Evolutionary conservation across 2,113 vertebrate species (phyloP), one percentile per base, ranked within the genome.

Genomic region (Planiliza haematocheilus): DNA sequence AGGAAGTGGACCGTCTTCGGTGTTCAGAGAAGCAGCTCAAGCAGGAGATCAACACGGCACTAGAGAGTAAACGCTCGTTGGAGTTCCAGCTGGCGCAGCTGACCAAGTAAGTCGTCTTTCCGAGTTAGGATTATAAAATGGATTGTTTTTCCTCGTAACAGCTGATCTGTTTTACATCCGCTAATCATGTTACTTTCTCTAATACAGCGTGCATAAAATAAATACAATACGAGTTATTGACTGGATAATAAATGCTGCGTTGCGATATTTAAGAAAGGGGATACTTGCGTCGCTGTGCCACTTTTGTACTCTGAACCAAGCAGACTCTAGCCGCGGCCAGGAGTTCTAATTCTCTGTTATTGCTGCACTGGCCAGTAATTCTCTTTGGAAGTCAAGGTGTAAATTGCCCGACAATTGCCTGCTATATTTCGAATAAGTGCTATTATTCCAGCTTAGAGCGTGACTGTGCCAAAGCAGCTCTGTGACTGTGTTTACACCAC

Each of bases 1-100:
- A 96, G 91, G 97, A 98, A 73, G 92, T 95, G 13, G 97, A 99
- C 81, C 95, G 96, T 39, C 94, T 99, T 58, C 94, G 96, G 82
- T 95, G 96, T 71, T 95, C 95, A 0, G 97, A 99, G 93, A 99
- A 99, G 89, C 97, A 98, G 83, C 93, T 98, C 85, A 99, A 99
- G 86, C 98, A 99, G 89, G 97, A 99, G 89, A 96, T 96, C 89
- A 99, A 99, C 91, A 91, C 94, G 0, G 89, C 95, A 58, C 89
- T 98, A 79, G 98, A 99, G 94, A 95, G 89, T 72, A 99, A 98
- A 84, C 95, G 97, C 74, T 95, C 97, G 20, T 91, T 99, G 85
- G 98, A 99, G 93, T 98, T 98, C 69, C 97, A 99, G 84, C 94
- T 99, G 79, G 96, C 95, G 52, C 97, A 99, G 73, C 93, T 99